phyloP scores from a whole-genome alignment of 2,797 vertebrate genomes.

The Pseudocheirus occidentalis region DNA sequence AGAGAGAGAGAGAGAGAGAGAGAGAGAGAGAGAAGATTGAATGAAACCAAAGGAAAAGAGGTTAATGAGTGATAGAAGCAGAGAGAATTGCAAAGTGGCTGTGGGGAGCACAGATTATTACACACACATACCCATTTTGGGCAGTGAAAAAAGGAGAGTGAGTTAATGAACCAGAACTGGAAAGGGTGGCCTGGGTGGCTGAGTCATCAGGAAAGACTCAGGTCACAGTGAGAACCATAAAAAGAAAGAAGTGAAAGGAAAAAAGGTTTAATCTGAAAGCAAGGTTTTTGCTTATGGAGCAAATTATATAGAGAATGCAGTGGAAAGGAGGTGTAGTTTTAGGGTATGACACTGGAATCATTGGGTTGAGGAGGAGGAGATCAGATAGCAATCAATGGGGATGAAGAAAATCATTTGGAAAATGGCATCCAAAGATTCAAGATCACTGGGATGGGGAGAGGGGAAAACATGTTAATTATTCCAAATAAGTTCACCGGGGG shows the following conservation, averaged over 20 bases:
- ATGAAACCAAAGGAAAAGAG: neutral
- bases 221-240: neutral
- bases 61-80: neutral
- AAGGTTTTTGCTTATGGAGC: neutral
- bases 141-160: neutral
- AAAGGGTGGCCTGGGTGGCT: neutral
- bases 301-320: neutral
- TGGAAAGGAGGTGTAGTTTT: neutral
- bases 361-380: neutral
- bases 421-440: neutral
- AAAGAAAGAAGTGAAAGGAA: neutral
- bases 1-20: too few relatives aligned
- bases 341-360: neutral
- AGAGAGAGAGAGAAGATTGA: too few relatives aligned
- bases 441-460: neutral
- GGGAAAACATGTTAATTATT: neutral
- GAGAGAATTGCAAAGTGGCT: neutral
- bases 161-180: neutral
- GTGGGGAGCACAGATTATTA: neutral
- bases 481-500: neutral
- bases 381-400: neutral
- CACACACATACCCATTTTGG: neutral
- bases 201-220: neutral
- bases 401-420: neutral
- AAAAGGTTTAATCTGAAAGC: neutral